These are phyloP conservation scores for Bryconaethiops microstoma DNA, from an alignment of 2,797 vertebrate species.

Conservation along the genomic window DNA sequence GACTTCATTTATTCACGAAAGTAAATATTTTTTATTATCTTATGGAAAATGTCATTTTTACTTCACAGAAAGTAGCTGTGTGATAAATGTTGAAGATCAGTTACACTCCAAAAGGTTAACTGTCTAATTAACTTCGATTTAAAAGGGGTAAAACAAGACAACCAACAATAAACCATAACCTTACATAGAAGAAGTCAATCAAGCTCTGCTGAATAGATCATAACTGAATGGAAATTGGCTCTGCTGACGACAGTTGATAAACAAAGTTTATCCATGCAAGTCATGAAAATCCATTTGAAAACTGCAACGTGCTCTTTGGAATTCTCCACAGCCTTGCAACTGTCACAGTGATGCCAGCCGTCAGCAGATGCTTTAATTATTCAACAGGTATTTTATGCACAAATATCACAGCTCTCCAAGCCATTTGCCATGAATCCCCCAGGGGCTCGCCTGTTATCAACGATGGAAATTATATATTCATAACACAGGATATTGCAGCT, in stretches of 20 bases:
- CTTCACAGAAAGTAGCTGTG: too few relatives aligned
- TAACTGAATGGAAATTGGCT: not conserved
- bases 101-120: too few relatives aligned
- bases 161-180: too few relatives aligned
- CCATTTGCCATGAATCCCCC: conserved; percentile 82
- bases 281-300: not conserved
- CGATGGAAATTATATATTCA: conserved; percentile 95
- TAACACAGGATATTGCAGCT: conserved; percentile 92
- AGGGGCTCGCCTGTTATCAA: conserved; percentile 88
- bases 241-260: not conserved
- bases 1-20: too few relatives aligned
- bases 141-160: too few relatives aligned
- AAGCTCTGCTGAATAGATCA: not conserved
- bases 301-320: conserved; percentile 3
- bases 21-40: too few relatives aligned
- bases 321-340: conserved; percentile 58
- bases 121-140: too few relatives aligned
- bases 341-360: conserved; percentile 60
- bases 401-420: conserved; percentile 84
- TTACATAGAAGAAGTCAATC: too few relatives aligned
- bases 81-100: too few relatives aligned
- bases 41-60: too few relatives aligned
- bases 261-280: not conserved
- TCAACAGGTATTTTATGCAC: conserved; percentile 78
- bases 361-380: conserved; percentile 75